Base-by-base conservation (phyloP, 2,113 vertebrate genomes). In the Morone saxatilis region DNA sequence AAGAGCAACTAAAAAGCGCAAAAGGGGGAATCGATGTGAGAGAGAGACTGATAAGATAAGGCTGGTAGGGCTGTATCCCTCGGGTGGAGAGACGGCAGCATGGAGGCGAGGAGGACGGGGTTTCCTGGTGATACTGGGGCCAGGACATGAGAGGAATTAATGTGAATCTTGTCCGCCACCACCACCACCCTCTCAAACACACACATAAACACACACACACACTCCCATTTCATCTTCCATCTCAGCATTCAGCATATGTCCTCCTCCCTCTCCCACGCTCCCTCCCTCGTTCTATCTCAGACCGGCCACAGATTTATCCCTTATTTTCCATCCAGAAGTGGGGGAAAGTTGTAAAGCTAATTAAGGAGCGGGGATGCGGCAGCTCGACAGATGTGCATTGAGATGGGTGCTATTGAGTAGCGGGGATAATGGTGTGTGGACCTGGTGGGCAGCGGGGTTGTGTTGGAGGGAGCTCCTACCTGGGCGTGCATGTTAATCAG, bases 401-500 rank as follows among this genome's bases (percentile, higher is more conserved):
- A 88, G 87, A 91, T 80, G 88, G 88, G 84, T 66, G 85, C 90
- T 89, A 89, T 92, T 89, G 89, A 94, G 91, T 86, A 88, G 89
- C 81, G 74, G 90, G 93, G 90, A 91, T 92, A 93, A 94, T 93
- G 88, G 89, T 68, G 86, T 86, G 91, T 50, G 85, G 88, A 85
- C 83, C 86, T 80, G 86, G 83, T 85, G 89, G 91, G 83, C 89
- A 82, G 91, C 14, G 76, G 90, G 84, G 73, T 70, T 83, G 91
- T 89, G 89, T 91, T 86, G 87, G 91, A 89, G 85, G 89, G 88
- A 86, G 92, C 88, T 83, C 81, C 83, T 92, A 93, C 92, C 93
- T 93, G 91, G 91, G 93, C 88, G 84, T 90, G 92, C 92, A 94
- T 92, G 92, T 89, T 93, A 92, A 94, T 94, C 91, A 93, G 89